A percentile compares a stretch with the other conserved stretches of the same genome.
Conservation (phyloP, 1,140 invertebrate species). For the Conopomorpha cramerella region DNA sequence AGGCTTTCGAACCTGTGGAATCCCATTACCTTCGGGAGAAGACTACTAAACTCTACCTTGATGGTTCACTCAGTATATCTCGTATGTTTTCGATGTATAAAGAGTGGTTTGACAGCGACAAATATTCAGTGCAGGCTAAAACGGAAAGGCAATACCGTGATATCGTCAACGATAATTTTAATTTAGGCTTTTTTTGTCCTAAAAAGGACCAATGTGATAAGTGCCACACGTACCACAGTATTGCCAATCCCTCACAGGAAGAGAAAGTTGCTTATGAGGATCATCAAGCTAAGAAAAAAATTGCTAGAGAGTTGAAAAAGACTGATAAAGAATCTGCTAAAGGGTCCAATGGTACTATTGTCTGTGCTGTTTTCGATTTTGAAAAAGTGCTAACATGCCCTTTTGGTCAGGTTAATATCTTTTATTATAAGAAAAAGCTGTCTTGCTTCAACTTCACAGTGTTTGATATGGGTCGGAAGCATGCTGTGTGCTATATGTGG, state of each 20-base stretch:
- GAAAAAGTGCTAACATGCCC: constrained; percentile 7
- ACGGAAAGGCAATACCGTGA: constrained; percentile 3
- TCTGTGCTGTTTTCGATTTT: constrained; percentile 7
- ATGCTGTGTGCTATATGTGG: constrained; percentile 18
- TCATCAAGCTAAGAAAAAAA: too few relatives aligned
- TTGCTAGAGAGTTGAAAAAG: constrained; percentile 5
- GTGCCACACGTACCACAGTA: constrained; percentile 4
- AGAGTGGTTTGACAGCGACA: constrained; percentile 2
- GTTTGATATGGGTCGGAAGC: constrained; percentile 12
- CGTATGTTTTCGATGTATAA: constrained; percentile 1
- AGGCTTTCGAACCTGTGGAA: constrained; percentile 2
- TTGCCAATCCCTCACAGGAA: constrained; percentile 3
- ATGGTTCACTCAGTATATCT: constrained; percentile 1
- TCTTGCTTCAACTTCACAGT: constrained; percentile 17
- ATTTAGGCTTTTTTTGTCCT: constrained; percentile 1
- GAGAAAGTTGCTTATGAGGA: constrained; percentile 4
- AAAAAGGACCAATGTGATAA: constrained; percentile 4
- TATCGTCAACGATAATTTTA: constrained; percentile 2
- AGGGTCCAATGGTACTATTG: background rate
- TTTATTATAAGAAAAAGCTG: constrained; percentile 7
- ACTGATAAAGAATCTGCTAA: constrained; percentile 4
- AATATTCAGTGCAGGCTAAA: background rate
- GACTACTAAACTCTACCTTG: constrained; percentile 2
- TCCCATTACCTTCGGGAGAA: background rate
- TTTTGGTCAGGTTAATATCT: constrained; percentile 6